These are phyloP conservation scores for Alfaro cultratus DNA, from an alignment of 2,797 vertebrate species.

Conservation along the genomic window DNA sequence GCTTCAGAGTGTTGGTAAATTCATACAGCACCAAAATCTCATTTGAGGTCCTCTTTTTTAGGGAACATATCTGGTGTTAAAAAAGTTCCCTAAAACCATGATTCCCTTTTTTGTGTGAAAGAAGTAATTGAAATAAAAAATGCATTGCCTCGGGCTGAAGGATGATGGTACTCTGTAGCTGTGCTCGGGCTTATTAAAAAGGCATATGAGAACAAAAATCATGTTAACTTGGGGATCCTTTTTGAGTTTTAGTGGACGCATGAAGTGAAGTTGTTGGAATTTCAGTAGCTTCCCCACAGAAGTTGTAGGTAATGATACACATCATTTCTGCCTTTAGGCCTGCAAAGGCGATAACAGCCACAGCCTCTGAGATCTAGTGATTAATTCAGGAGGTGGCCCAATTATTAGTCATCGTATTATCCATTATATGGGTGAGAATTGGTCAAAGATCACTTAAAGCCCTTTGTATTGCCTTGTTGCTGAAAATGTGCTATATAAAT, in stretches of 20 bases:
- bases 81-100: slow-evolving; percentile 40
- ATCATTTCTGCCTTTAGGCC: slow-evolving; percentile 54
- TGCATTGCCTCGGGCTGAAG: slow-evolving; percentile 44
- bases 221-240: slow-evolving; percentile 39
- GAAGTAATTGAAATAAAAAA: slow-evolving; percentile 59
- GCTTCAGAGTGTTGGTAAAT: slow-evolving; percentile 35
- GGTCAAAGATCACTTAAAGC: slow-evolving; percentile 38
- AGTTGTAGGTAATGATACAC: slow-evolving; percentile 61
- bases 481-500: no score
- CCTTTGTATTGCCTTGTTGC: no score
- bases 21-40: slow-evolving; percentile 45
- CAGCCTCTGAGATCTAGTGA: slow-evolving; percentile 58
- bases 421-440: slow-evolving; percentile 35
- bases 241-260: slow-evolving; percentile 50
- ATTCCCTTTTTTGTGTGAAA: slow-evolving; percentile 38
- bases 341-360: slow-evolving; percentile 31
- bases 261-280: slow-evolving; percentile 55
- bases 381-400: slow-evolving; percentile 31
- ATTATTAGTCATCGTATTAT: slow-evolving; percentile 69
- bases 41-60: slow-evolving; percentile 14
- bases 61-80: slow-evolving; percentile 36
- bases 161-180: slow-evolving; percentile 50
- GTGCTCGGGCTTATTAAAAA: slow-evolving; percentile 56
- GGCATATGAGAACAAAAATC: slow-evolving; percentile 13
- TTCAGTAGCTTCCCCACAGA: slow-evolving; percentile 43